Conservation (phyloP, 2,888 invertebrate genomes). For the Trachelus iudaicus region DNA sequence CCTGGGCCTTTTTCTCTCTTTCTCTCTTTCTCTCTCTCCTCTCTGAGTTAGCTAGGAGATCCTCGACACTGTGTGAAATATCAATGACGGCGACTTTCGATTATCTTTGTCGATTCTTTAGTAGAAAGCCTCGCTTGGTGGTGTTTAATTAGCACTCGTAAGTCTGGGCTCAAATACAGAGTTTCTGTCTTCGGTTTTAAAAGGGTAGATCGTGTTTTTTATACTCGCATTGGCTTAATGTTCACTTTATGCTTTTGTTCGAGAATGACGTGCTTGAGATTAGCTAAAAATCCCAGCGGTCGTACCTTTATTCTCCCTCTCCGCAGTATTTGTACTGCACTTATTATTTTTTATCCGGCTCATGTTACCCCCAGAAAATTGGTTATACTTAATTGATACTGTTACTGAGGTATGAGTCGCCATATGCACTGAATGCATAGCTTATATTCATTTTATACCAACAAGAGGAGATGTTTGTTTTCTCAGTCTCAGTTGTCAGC, state of each 20-base stretch:
- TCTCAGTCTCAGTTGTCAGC: conserved; percentile 46
- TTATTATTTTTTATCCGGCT: background rate
- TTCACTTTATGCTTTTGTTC: conserved; percentile 25
- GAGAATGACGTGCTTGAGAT: background rate
- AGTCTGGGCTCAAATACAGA: conserved; percentile 26
- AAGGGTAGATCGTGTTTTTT: conserved; percentile 14
- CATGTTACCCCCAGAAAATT: background rate
- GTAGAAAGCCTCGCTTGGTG: conserved; percentile 24
- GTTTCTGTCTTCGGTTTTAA: conserved; percentile 19
- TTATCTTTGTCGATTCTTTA: conserved; percentile 25
- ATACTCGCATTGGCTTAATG: conserved; percentile 19
- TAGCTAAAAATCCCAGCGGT: too few relatives aligned
- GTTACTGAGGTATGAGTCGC: background rate
- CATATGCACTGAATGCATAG: conserved; percentile 19
- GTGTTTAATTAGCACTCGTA: conserved; percentile 29
- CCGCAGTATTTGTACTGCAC: background rate
- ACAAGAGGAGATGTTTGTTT: conserved; percentile 49
- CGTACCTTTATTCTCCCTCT: background rate
- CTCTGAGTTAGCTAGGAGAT: conserved; percentile 11
- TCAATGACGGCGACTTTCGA: conserved; percentile 31
- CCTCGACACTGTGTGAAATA: conserved; percentile 31
- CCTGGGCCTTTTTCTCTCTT: background rate
- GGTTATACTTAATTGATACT: background rate
- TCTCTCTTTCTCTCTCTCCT: too few relatives aligned
- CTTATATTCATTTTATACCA: conserved; percentile 47